Base-by-base conservation (phyloP, 2,113 vertebrate species). In the Zosterops hypoxanthus region DNA sequence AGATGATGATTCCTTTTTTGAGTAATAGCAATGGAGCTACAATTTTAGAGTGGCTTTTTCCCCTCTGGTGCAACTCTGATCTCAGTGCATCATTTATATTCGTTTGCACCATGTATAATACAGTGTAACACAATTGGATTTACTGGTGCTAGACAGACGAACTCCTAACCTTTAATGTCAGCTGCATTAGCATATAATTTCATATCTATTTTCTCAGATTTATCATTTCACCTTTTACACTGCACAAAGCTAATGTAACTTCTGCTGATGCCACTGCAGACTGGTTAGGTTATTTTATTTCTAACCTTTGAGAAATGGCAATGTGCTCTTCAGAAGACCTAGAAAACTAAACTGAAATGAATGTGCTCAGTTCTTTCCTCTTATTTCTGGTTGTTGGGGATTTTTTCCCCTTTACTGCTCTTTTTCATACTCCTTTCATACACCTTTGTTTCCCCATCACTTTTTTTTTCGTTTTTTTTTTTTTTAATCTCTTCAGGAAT, bases 81-180 rank as follows among this genome's bases (percentile, higher is more conserved):
- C 94, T 72, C 80, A 50, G 73, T 59, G 88, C 70, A 94, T 94
- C 91, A 92, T 97, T 97, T 96, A 93, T 87, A 96, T 94, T 93
- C 94, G 31, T 92, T 92, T 94, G 65, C 83, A 77, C 68, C 81
- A 66, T 4, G 63, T 94, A 92, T 94, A 96, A 95, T 94, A 87
- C 64, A 91, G 88, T 94, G 75, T 73, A 95, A 77, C 70, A 82
- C 89, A 95, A 92, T 85, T 94, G 95, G 88, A 95, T 96, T 96
- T 97, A 95, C 92, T 93, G 93, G 93, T 83, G 76, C 95, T 92
- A 96, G 93, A 92, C 92, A 95, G 94, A 86, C 2, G 31, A 95
- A 96, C 93, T 92, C 63, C 79, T 96, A 96, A 96, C 96, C 96
- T 96, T 95, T 96, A 95, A 96, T 95, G 96, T 95, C 96, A 95